These are phyloP conservation scores for Chloroceryle amazona DNA, from an alignment of 2,797 vertebrate genomes.

Conservation along the genomic window DNA sequence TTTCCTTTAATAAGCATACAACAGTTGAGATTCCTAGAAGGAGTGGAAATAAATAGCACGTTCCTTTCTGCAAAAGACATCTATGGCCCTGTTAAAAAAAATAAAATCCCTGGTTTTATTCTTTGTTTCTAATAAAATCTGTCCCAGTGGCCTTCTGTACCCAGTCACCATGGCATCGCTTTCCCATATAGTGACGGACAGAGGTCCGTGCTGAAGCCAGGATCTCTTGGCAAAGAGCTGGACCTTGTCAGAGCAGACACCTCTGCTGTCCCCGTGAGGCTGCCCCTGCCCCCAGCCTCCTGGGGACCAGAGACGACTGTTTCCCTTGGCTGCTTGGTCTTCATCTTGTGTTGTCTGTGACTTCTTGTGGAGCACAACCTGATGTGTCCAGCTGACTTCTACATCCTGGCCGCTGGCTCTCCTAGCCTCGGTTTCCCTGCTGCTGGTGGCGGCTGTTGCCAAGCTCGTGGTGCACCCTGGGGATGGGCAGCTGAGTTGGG, in stretches of 20 bases:
- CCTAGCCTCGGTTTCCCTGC: neutral
- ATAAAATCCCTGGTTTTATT: neutral
- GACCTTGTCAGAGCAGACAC: neutral
- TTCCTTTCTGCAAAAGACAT: slow-evolving; percentile 53
- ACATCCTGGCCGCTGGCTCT: neutral
- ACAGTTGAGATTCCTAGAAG: slow-evolving; percentile 76
- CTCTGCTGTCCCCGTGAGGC: neutral
- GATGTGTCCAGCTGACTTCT: neutral
- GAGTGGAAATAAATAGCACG: slow-evolving; percentile 68
- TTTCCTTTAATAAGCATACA: slow-evolving; percentile 77
- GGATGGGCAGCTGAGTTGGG: neutral
- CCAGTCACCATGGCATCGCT: neutral
- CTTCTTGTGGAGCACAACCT: neutral
- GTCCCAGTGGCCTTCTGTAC: neutral
- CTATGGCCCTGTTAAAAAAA: neutral
- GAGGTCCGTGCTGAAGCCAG: accelerated
- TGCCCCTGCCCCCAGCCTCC: accelerated
- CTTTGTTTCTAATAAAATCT: slow-evolving; percentile 6
- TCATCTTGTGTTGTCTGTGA: neutral
- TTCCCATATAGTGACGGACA: neutral
- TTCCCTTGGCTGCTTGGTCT: neutral
- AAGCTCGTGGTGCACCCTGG: neutral
- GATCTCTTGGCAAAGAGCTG: neutral
- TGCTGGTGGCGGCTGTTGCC: neutral
- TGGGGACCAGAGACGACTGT: neutral